A percentile compares a stretch with the other conserved stretches of the same genome.
Conservation (phyloP, 1,140 invertebrate species). For the Bombyx mandarina region DNA sequence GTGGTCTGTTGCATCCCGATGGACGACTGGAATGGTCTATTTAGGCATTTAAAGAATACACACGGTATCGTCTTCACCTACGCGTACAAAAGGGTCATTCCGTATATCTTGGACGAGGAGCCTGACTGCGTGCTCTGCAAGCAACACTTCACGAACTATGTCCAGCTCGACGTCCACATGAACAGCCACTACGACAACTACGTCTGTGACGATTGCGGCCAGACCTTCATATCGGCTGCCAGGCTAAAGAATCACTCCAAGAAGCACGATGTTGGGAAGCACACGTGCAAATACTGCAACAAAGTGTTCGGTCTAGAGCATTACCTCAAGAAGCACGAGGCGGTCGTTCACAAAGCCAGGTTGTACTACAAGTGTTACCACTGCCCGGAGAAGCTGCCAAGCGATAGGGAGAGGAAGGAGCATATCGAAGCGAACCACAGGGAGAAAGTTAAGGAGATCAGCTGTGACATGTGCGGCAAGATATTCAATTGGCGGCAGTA, state of each 20-base stretch:
- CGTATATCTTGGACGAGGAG: slow-evolving; percentile 27
- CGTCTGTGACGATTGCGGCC: slow-evolving; percentile 45
- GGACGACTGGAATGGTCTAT: slow-evolving; percentile 41
- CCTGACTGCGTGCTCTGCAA: slow-evolving; percentile 36
- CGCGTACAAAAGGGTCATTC: slow-evolving; percentile 37
- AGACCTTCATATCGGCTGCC: slow-evolving; percentile 32
- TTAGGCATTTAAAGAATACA: slow-evolving; percentile 30
- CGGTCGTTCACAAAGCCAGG: slow-evolving; percentile 24
- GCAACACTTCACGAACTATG: slow-evolving; percentile 28
- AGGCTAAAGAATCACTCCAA: slow-evolving; percentile 38
- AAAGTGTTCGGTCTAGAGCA: slow-evolving; percentile 40
- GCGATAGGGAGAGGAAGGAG: slow-evolving; percentile 23
- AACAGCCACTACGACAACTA: slow-evolving; percentile 50
- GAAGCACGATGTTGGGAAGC: slow-evolving; percentile 31
- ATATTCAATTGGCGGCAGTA: slow-evolving; percentile 34
- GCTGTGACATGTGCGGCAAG: slow-evolving; percentile 43
- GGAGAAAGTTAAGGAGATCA: slow-evolving; percentile 29
- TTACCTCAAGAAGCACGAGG: slow-evolving; percentile 34
- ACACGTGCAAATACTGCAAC: slow-evolving; percentile 30
- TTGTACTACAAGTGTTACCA: slow-evolving; percentile 33
- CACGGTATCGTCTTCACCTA: slow-evolving; percentile 34
- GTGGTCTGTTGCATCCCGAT: slow-evolving; percentile 25
- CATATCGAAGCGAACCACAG: slow-evolving; percentile 31
- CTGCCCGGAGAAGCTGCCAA: slow-evolving; percentile 29
- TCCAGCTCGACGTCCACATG: slow-evolving; percentile 47